A percentile compares a stretch with the other conserved stretches of the same genome.
phyloP scores from a whole-genome alignment of 2,113 vertebrate genomes.

The Clarias macrocephalus region DNA sequence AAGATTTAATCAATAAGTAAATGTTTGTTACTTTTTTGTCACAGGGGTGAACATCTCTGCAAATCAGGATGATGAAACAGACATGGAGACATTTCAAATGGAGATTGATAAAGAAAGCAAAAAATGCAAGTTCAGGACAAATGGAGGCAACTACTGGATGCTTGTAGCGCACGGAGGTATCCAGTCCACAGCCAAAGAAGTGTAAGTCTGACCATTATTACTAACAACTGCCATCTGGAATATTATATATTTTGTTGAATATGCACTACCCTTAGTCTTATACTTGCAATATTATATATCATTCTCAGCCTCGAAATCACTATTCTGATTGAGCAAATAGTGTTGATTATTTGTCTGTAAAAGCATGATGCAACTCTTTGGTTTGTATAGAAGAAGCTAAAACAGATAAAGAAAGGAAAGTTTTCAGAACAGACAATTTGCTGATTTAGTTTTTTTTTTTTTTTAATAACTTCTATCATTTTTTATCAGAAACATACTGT shows the following conservation, averaged over 20 bases:
- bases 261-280: not conserved
- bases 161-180: slow-evolving; percentile 91
- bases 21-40: not conserved
- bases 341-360: not conserved
- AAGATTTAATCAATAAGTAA: not conserved
- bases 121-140: slow-evolving; percentile 87
- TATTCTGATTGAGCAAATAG: not conserved
- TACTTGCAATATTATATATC: not conserved
- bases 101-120: slow-evolving; percentile 87
- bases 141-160: slow-evolving; percentile 88
- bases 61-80: slow-evolving; percentile 95
- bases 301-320: not conserved
- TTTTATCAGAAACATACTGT: not conserved
- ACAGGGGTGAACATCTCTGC: slow-evolving; percentile 91
- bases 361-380: not conserved
- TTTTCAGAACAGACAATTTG: not conserved
- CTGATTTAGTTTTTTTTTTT: not conserved
- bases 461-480: not conserved
- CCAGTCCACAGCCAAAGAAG: slow-evolving; percentile 85
- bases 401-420: not conserved
- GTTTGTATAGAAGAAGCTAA: not conserved
- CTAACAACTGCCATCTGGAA: not conserved
- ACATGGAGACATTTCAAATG: slow-evolving; percentile 95
- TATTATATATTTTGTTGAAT: not conserved
- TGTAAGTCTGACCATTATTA: slow-evolving; percentile 72